Evolutionary conservation across 2,797 vertebrate genomes (phyloP).

Genomic region (Kryptopterus vitreolus): DNA sequence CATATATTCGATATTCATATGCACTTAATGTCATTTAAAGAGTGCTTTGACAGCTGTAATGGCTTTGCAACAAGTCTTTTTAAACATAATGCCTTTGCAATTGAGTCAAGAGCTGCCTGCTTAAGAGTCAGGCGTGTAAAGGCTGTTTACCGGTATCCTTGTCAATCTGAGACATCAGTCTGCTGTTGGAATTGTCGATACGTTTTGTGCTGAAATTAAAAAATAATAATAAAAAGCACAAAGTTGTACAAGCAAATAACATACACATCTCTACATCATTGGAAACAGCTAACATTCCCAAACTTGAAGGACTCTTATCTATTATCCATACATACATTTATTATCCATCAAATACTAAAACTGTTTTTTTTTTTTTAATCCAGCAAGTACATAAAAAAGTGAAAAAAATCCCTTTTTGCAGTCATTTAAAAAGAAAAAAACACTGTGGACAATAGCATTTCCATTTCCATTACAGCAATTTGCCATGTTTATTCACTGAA

Average conservation of each 20-base stretch:
- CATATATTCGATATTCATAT: background rate
- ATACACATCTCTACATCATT: background rate
- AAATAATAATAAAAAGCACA: constrained; percentile 49
- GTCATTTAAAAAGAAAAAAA: background rate
- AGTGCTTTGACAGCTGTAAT: background rate
- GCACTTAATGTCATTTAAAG: background rate
- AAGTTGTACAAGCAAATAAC: background rate
- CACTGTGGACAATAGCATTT: background rate
- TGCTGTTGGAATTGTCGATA: constrained; percentile 93
- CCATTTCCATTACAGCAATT: background rate
- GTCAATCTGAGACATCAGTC: constrained; percentile 91
- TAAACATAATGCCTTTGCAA: background rate
- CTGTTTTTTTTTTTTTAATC: too few relatives aligned
- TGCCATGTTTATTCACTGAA: background rate
- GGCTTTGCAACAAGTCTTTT: background rate
- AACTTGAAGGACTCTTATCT: background rate
- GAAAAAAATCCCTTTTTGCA: too few relatives aligned
- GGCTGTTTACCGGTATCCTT: constrained; percentile 84
- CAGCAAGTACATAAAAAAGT: too few relatives aligned
- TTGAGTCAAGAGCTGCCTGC: background rate
- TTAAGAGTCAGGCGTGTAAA: background rate
- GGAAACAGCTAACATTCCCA: background rate
- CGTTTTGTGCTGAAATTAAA: constrained; percentile 83
- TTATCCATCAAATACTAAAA: background rate
- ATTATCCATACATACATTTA: background rate